These are phyloP conservation scores for Papio anubis DNA, from an alignment of 2,113 vertebrate species.

Conservation along the genomic window DNA sequence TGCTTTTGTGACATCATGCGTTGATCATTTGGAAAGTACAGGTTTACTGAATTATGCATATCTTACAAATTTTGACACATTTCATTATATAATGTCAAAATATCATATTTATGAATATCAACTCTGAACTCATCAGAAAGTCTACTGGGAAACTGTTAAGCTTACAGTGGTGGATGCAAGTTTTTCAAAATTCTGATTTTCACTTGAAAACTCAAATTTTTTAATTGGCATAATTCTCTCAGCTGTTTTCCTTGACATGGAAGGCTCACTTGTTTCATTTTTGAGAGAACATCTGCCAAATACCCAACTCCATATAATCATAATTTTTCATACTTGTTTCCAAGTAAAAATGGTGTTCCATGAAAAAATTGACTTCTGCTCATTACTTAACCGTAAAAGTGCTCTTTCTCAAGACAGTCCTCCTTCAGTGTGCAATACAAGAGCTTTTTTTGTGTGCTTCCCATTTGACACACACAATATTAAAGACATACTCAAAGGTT, in stretches of 20 bases:
- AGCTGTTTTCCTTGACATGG: background rate
- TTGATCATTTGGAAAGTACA: constrained; percentile 38
- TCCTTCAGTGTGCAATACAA: background rate
- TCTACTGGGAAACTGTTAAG: constrained; percentile 29
- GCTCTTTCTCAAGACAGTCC: constrained; percentile 10
- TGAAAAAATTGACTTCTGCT: background rate
- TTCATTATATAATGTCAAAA: constrained; percentile 37
- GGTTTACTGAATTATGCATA: background rate
- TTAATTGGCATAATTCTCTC: constrained; percentile 5
- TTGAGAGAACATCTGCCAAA: constrained; percentile 47
- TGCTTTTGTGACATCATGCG: constrained; percentile 44
- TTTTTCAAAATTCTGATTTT: constrained; percentile 58
- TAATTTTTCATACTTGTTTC: constrained; percentile 49
- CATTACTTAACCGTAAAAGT: constrained; percentile 2
- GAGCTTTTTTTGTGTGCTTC: background rate
- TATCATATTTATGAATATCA: constrained; percentile 33
- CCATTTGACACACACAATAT: background rate
- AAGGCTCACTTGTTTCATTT: constrained; percentile 17
- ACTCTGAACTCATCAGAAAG: background rate
- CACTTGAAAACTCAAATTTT: constrained; percentile 60
- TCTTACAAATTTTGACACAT: background rate
- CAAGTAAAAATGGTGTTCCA: constrained; percentile 13
- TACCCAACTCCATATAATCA: constrained; percentile 4
- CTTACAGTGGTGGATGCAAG: background rate
- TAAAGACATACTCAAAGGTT: background rate